Conservation (phyloP, 2,888 invertebrate genomes). For the Minunthozetes semirufus region DNA sequence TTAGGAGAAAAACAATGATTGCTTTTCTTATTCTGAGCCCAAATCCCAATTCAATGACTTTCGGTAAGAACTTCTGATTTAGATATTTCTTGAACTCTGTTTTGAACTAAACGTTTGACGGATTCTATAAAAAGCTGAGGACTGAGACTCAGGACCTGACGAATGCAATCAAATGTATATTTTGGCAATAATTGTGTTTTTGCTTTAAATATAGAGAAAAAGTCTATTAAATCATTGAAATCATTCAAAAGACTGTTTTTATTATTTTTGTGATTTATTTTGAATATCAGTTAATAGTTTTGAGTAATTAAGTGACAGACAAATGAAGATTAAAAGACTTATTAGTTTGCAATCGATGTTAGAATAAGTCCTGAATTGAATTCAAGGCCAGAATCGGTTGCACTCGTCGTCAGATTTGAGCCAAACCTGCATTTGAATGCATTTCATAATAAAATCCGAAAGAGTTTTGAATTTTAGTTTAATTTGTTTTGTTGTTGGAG, state of each 20-base stretch:
- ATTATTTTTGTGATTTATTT: slow-evolving; percentile 1
- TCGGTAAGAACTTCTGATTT: not conserved
- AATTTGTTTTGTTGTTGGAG: not conserved
- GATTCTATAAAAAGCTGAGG: not conserved
- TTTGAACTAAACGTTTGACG: not conserved
- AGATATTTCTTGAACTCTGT: not conserved
- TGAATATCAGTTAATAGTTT: not conserved
- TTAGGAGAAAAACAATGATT: no score
- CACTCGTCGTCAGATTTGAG: not conserved
- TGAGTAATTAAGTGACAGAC: not conserved
- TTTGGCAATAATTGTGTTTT: not conserved
- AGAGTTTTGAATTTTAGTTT: not conserved
- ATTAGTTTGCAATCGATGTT: slow-evolving; percentile 6
- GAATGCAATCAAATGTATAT: not conserved
- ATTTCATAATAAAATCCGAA: not conserved
- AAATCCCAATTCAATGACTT: slow-evolving; percentile 1
- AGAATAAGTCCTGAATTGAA: not conserved
- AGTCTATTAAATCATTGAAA: no score
- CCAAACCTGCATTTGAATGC: not conserved
- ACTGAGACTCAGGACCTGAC: no score
- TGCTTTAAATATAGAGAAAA: no score
- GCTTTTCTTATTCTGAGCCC: not conserved
- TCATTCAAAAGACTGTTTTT: no score
- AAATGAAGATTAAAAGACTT: not conserved
- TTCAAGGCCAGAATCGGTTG: not conserved